Evolutionary conservation across 2,888 invertebrate species (phyloP), one percentile per base, ranked within the genome.

Genomic region (Pterostichus madidus): DNA sequence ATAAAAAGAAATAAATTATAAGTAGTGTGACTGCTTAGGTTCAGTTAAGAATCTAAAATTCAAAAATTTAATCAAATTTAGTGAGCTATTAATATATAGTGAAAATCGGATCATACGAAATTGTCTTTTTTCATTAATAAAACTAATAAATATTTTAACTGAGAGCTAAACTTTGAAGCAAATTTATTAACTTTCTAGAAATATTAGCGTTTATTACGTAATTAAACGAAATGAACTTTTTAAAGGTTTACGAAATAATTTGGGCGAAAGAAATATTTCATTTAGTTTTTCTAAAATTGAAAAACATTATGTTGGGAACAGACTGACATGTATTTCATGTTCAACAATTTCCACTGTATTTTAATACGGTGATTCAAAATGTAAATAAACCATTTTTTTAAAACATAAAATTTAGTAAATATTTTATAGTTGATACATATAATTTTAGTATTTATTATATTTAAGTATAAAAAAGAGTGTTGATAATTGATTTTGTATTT

Each of bases 1-100:
- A 8, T 24, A 52, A 80, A 59, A 64, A 52, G 3, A 80, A 39
- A 59, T 17, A 79, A 79, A 59, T 39, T 31, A 59, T 59, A 56
- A 31, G 11, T 46, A 56, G 80, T 80, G 80, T 80, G 80, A 80
- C 80, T 71, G 80, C 71, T 71, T 71, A 75, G 52, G 75, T 75
- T 75, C 75, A 75, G 75, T 75, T 75, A 75, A 75, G 75, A 75
- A 71, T 64, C 35, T 64, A 39, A 71, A 39, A 71, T 15, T 15
- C 8, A 17, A 44, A 44, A 71, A 6, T 64, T 0, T 31, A 59
- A 59, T 61, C n/a, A 59, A 59, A 31, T 17, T 11, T 31, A n/a
- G 68, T 44, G 68, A 44, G 68, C 39, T 71, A 71, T 71, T 71
- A 71, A 71, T 71, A 71, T 71, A 71, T 71, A 71, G 68, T 71